These are phyloP conservation scores for Elgaria multicarinata DNA, from an alignment of 2,113 vertebrate genomes.

Conservation along the genomic window DNA sequence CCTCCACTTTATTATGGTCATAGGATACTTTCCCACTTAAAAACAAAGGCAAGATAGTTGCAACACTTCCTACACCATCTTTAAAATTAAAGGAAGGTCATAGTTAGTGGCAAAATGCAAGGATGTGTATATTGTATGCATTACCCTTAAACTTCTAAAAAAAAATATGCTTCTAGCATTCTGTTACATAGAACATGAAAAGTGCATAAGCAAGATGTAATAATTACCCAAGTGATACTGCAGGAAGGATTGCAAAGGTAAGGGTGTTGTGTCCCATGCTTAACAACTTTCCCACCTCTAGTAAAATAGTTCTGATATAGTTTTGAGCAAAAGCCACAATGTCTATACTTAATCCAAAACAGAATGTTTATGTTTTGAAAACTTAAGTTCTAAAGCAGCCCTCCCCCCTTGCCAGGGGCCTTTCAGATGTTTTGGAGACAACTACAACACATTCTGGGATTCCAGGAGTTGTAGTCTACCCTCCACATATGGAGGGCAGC, in stretches of 20 bases:
- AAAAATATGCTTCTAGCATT: not conserved
- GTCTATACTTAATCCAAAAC: not conserved
- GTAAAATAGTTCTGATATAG: not conserved
- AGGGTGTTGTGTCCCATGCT: no score
- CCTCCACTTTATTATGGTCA: not conserved
- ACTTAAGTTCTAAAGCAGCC: not conserved
- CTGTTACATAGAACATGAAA: no score
- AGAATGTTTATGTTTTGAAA: not conserved
- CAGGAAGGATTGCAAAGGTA: not conserved
- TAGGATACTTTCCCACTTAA: not conserved
- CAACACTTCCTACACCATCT: not conserved
- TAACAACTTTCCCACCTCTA: not conserved
- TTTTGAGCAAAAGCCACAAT: not conserved
- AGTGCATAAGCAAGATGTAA: no score
- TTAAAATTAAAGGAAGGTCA: not conserved
- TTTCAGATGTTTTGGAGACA: no score
- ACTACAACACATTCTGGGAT: no score
- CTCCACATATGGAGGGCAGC: no score
- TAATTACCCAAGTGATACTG: not conserved
- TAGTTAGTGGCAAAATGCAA: not conserved
- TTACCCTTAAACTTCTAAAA: not conserved
- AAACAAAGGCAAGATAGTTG: not conserved
- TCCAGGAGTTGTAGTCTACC: no score
- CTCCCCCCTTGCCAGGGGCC: no score
- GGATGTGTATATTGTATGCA: not conserved